A percentile compares a stretch with the other conserved stretches of the same genome.
phyloP scores from a whole-genome alignment of 2,113 vertebrate genomes.

The Hypanus sabinus region DNA sequence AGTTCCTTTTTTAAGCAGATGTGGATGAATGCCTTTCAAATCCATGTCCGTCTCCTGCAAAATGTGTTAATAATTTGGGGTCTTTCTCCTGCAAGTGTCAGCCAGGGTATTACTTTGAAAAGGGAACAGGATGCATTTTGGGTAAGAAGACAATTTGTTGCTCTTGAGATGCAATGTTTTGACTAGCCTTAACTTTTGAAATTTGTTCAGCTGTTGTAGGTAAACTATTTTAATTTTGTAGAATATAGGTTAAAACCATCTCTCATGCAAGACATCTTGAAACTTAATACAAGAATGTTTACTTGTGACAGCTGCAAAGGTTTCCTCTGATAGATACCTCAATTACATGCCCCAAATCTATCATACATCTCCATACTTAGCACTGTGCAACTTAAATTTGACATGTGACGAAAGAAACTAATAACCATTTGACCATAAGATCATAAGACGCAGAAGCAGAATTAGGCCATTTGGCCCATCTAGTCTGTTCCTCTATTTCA shows the following conservation, averaged over 20 bases:
- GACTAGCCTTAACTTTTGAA: not conserved
- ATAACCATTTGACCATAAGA: too few relatives aligned
- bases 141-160: conserved; percentile 60
- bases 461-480: too few relatives aligned
- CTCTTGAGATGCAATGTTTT: not conserved
- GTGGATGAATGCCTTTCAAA: conserved; percentile 73
- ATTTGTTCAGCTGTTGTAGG: not conserved
- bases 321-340: not conserved
- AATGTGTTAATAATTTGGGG: conserved; percentile 72
- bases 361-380: not conserved
- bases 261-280: not conserved
- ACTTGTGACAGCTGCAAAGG: not conserved
- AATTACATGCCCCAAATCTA: not conserved
- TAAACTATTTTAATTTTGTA: not conserved
- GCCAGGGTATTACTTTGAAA: conserved; percentile 77
- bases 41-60: conserved; percentile 69
- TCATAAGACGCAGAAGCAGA: too few relatives aligned
- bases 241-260: not conserved
- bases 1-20: conserved; percentile 56
- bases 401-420: too few relatives aligned
- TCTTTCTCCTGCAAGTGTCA: conserved; percentile 81
- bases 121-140: conserved; percentile 73
- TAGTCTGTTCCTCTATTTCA: too few relatives aligned
- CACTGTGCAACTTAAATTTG: not conserved
- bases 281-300: not conserved